These are phyloP conservation scores for Callosobruchus maculatus DNA, from an alignment of 2,888 invertebrate species.

Conservation along the genomic window DNA sequence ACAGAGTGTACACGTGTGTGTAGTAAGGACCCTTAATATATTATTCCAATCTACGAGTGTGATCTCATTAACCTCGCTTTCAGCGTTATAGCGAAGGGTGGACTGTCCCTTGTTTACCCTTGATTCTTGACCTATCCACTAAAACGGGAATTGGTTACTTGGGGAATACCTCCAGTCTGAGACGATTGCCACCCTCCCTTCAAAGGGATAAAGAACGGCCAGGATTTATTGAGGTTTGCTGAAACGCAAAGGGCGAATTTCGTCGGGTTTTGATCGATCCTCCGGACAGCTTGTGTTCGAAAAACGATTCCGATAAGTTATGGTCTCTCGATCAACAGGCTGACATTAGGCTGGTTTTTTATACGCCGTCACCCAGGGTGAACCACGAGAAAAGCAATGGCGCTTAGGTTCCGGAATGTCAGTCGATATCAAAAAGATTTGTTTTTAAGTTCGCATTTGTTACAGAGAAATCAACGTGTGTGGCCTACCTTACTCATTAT, in stretches of 20 bases:
- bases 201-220: not conserved
- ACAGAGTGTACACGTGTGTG: not conserved
- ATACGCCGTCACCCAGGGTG: too few relatives aligned
- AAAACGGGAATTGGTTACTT: not conserved
- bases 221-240: not conserved
- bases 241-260: not conserved
- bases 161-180: not conserved
- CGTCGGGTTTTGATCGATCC: not conserved
- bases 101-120: not conserved
- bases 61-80: not conserved
- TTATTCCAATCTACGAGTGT: not conserved
- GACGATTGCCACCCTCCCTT: not conserved
- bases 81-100: not conserved
- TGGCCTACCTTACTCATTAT: too few relatives aligned
- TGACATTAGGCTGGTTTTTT: too few relatives aligned
- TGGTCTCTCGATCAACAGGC: too few relatives aligned
- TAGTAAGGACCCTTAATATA: not conserved
- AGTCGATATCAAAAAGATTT: too few relatives aligned
- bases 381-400: too few relatives aligned
- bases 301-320: too few relatives aligned
- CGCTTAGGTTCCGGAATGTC: too few relatives aligned
- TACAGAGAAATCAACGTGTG: too few relatives aligned
- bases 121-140: not conserved
- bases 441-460: too few relatives aligned
- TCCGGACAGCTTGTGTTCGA: not conserved